phyloP scores from a whole-genome alignment of 2,797 vertebrate species.

The Ctenopoma multispine region DNA sequence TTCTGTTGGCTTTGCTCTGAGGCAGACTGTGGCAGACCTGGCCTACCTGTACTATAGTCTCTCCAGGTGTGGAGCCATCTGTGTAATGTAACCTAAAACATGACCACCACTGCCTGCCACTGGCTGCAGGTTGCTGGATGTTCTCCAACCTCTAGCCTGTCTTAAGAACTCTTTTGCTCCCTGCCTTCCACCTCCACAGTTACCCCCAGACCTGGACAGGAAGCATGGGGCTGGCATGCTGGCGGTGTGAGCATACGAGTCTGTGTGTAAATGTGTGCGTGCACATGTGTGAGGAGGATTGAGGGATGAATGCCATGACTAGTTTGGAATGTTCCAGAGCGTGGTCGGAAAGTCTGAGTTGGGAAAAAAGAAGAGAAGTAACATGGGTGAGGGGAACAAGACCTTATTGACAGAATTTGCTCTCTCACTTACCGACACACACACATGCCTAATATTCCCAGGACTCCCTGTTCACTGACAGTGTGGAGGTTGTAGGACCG shows the following conservation, averaged over 20 bases:
- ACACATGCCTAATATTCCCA: slow-evolving; percentile 37
- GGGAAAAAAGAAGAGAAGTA: slow-evolving; percentile 71
- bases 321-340: slow-evolving; percentile 85
- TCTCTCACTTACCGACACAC: slow-evolving; percentile 13
- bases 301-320: slow-evolving; percentile 86
- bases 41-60: slow-evolving; percentile 10
- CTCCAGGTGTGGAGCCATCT: not conserved
- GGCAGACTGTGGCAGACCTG: not conserved
- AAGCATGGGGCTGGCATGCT: slow-evolving; percentile 69
- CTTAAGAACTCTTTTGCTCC: not conserved
- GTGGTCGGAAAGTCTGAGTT: slow-evolving; percentile 91
- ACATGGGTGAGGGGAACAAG: slow-evolving; percentile 89
- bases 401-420: slow-evolving; percentile 86
- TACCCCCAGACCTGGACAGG: slow-evolving; percentile 86
- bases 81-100: not conserved
- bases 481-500: not conserved
- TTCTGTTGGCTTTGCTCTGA: not conserved
- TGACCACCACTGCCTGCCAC: not conserved
- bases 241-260: not conserved
- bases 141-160: slow-evolving; percentile 4
- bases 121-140: slow-evolving; percentile 22
- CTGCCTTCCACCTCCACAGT: slow-evolving; percentile 61
- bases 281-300: slow-evolving; percentile 44
- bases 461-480: not conserved
- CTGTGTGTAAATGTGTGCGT: not conserved